phyloP scores from a whole-genome alignment of 2,888 invertebrate species.

The Lepidonotus clava region DNA sequence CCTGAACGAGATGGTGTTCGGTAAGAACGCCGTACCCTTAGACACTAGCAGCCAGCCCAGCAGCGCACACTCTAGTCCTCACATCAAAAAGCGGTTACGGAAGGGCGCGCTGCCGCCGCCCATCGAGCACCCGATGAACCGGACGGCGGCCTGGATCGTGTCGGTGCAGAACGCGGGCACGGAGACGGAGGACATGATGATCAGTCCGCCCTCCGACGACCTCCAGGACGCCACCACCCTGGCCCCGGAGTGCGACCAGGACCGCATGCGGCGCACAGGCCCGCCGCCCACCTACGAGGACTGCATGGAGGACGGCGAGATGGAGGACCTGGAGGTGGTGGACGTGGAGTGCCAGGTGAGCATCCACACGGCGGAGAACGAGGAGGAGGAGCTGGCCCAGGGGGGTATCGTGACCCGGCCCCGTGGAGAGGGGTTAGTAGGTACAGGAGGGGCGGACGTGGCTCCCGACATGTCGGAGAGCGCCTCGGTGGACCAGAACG shows the following conservation, averaged over 20 bases:
- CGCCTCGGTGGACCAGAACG: slow-evolving; percentile 29
- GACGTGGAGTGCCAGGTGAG: slow-evolving; percentile 44
- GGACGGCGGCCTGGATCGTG: slow-evolving; percentile 78
- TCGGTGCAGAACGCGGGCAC: slow-evolving; percentile 68
- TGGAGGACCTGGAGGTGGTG: slow-evolving; percentile 30
- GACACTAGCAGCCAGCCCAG: slow-evolving; percentile 48
- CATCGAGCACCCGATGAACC: slow-evolving; percentile 66
- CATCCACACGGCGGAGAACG: slow-evolving; percentile 45
- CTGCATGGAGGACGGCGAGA: slow-evolving; percentile 48
- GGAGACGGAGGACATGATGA: slow-evolving; percentile 19
- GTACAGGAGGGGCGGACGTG: background rate
- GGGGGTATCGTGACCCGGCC: background rate
- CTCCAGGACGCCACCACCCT: background rate
- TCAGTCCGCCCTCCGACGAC: slow-evolving; percentile 36
- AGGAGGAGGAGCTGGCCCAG: slow-evolving; percentile 33
- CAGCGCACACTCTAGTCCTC: slow-evolving; percentile 61
- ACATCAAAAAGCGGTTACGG: slow-evolving; percentile 44
- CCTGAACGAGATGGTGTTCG: slow-evolving; percentile 36
- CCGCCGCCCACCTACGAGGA: slow-evolving; percentile 59
- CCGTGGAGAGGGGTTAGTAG: background rate
- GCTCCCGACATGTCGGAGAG: slow-evolving; percentile 15
- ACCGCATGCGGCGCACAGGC: background rate
- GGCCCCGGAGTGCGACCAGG: slow-evolving; percentile 57
- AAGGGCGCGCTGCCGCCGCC: slow-evolving; percentile 54
- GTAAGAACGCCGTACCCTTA: slow-evolving; percentile 32